Evolutionary conservation across 1,140 invertebrate genomes (phyloP), one percentile per base, ranked within the genome.

Genomic region (Tribolium castaneum): DNA sequence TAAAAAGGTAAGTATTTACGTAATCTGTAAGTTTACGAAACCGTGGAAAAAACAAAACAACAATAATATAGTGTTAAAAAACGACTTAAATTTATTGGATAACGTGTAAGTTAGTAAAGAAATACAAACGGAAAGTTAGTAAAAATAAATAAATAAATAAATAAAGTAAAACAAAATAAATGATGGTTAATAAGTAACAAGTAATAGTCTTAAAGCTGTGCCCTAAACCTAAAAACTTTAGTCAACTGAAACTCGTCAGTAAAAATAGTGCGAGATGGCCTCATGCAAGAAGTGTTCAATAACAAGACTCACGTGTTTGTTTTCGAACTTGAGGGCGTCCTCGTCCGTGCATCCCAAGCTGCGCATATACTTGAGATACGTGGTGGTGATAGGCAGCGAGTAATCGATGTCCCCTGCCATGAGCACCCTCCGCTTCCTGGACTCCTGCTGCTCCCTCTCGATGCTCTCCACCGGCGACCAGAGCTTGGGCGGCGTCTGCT

Each of bases 351-450:
- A 87, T 25, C 90, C 90, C 86, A 92, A 88, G 82, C 89, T 93
- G 83, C 92, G 89, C 88, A 93, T 93, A 83, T 95, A 92, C 85
- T 95, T 95, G 85, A 96, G 87, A 86, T 96, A 95, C 1, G 94
- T 94, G 9, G 94, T 95, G 2, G 95, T 96, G 80, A 96, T 96
- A 7, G 95, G 94, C 78, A 96, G 90, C 82, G 92, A 92, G 85
- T 94, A 95, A 86, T 95, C 93, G 49, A 94, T 92, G 82, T 90
- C 88, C 79, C 89, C 88, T 80, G 83, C 82, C 84, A 82, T 54
- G 22, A 76, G 78, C 35, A 80, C 72, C 45, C 80, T 73, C 25
- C 79, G 77, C 72, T 80, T 78, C 49, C 25, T 52, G 12, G 49
- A 0, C 84, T 85, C n/a, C 78, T 84, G 73, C 84, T 87, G 75